Percentiles rank a stretch among this genome's conserved stretches.
Conservation (phyloP, 2,113 vertebrate genomes). For the Alces alces region DNA sequence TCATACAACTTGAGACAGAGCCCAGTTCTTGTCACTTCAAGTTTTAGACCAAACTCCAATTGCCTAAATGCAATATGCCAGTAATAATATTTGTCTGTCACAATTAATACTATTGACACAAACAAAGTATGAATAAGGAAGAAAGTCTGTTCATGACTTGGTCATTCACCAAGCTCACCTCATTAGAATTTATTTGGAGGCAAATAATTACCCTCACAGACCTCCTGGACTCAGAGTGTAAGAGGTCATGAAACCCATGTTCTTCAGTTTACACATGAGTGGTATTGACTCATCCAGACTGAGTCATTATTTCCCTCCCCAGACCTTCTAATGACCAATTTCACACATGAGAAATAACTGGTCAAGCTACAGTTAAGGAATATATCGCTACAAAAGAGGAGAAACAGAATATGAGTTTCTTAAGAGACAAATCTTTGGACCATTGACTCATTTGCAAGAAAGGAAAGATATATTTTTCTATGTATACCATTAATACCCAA, state of each 20-base stretch:
- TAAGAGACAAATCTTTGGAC: not conserved
- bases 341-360: not conserved
- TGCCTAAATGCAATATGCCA: not conserved
- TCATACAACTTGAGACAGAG: not conserved
- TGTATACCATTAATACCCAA: not conserved
- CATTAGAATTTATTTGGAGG: not conserved
- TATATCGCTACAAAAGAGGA: not conserved
- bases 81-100: not conserved
- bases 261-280: not conserved
- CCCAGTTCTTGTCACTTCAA: not conserved
- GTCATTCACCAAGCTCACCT: not conserved
- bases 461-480: not conserved
- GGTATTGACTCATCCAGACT: not conserved
- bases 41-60: not conserved
- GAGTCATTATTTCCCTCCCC: not conserved
- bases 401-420: not conserved
- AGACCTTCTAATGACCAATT: not conserved
- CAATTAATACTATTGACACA: not conserved
- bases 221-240: not conserved
- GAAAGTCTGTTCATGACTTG: not conserved
- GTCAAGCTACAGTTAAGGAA: not conserved
- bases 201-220: not conserved
- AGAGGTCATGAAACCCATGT: not conserved
- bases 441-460: not conserved
- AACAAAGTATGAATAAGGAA: not conserved